phyloP scores from a whole-genome alignment of 1,140 invertebrate genomes.

The Drosophila chauvacae region DNA sequence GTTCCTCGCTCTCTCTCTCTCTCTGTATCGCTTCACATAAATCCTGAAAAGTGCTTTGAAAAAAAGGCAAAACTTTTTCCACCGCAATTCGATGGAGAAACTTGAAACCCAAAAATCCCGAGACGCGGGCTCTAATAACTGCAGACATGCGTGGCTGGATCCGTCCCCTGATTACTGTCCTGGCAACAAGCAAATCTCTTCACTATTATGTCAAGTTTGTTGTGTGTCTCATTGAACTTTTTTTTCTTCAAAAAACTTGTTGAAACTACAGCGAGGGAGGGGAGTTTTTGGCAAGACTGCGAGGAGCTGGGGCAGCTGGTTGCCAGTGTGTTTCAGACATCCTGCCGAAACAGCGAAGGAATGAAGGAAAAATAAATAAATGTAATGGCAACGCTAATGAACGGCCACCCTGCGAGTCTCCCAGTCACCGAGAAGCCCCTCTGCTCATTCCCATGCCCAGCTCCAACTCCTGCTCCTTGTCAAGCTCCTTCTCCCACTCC shows the following conservation, averaged over 20 bases:
- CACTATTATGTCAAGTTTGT: slow-evolving; percentile 29
- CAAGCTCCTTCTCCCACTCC: background rate
- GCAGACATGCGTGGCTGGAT: slow-evolving; percentile 37
- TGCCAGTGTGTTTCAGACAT: slow-evolving; percentile 37
- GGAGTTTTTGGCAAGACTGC: slow-evolving; percentile 32
- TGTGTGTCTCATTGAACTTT: slow-evolving; percentile 46
- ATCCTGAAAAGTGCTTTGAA: slow-evolving; percentile 36
- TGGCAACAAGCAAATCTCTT: slow-evolving; percentile 7
- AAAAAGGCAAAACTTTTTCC: slow-evolving; percentile 12
- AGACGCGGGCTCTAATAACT: slow-evolving; percentile 27
- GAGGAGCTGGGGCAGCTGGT: background rate
- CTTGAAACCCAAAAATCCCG: background rate
- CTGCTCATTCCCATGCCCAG: background rate
- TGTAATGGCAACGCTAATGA: slow-evolving; percentile 49
- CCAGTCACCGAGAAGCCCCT: background rate
- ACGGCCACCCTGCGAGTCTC: slow-evolving; percentile 26
- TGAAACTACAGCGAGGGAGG: slow-evolving; percentile 36
- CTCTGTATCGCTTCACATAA: slow-evolving; percentile 6
- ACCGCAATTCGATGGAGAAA: slow-evolving; percentile 8
- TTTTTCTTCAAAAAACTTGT: slow-evolving; percentile 36
- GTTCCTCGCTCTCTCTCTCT: background rate
- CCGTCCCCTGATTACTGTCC: slow-evolving; percentile 22
- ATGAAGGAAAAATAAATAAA: slow-evolving; percentile 59
- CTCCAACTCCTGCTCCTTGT: background rate
- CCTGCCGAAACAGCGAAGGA: slow-evolving; percentile 34